phyloP scores from a whole-genome alignment of 2,888 invertebrate genomes.

The Argyresthia goedartella region DNA sequence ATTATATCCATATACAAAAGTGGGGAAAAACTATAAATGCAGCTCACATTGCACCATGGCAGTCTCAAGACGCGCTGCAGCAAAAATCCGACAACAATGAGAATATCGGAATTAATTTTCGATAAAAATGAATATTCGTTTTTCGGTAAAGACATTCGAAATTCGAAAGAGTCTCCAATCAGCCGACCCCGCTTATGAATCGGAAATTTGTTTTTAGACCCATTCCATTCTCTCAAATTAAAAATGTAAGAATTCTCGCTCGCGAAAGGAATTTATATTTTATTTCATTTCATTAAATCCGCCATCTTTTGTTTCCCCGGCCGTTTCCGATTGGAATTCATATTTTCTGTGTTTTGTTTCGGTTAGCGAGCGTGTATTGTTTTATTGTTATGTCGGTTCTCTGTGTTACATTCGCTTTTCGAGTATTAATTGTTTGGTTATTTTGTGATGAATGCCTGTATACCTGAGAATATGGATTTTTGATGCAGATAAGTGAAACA shows the following conservation, averaged over 20 bases:
- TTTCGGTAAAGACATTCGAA: constrained; percentile 5
- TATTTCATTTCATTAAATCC: constrained; percentile 71
- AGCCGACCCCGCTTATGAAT: constrained; percentile 40
- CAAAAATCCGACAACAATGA: constrained; percentile 4
- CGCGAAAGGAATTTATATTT: constrained; percentile 67
- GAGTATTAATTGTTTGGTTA: constrained; percentile 62
- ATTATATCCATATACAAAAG: constrained; percentile 2
- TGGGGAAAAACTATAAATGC: constrained; percentile 5
- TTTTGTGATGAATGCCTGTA: constrained; percentile 43
- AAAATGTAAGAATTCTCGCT: constrained; percentile 70
- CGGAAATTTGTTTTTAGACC: constrained; percentile 61
- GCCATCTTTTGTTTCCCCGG: constrained; percentile 60
- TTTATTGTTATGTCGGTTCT: constrained; percentile 53
- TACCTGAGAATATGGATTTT: neutral
- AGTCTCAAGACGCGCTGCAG: neutral
- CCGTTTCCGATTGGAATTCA: constrained; percentile 65
- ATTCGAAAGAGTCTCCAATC: constrained; percentile 7
- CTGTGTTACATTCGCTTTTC: constrained; percentile 45
- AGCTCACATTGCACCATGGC: neutral
- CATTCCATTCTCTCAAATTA: constrained; percentile 62
- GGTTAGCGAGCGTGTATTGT: constrained; percentile 58
- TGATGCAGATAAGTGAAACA: constrained; percentile 23
- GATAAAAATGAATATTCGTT: constrained; percentile 31
- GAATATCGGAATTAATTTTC: constrained; percentile 9
- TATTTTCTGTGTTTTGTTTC: constrained; percentile 68